Conservation (phyloP, 1,140 invertebrate species). For the Helicorthomorpha holstii region DNA sequence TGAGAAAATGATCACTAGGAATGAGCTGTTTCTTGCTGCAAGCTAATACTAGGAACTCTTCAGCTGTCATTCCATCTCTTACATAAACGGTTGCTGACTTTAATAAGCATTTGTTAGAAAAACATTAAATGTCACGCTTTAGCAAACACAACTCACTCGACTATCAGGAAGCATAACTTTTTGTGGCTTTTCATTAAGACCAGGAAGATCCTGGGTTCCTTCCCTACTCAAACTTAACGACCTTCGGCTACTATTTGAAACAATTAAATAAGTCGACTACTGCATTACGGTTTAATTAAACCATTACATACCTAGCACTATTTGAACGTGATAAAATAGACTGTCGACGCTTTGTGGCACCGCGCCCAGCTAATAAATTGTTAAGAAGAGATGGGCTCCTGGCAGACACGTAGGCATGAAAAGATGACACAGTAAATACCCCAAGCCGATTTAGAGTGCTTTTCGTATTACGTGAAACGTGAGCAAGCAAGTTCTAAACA, state of each 20-base stretch:
- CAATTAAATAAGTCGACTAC: conserved; percentile 21
- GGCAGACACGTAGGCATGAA: conserved; percentile 93
- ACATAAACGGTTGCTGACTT: conserved; percentile 56
- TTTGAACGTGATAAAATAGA: conserved; percentile 66
- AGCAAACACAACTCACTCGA: conserved; percentile 48
- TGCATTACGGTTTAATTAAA: neutral
- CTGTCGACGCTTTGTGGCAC: conserved; percentile 66
- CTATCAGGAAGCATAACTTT: conserved; percentile 79
- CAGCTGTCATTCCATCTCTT: conserved; percentile 79
- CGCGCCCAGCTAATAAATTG: conserved; percentile 74
- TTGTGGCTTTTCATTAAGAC: conserved; percentile 60
- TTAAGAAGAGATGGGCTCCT: conserved; percentile 79
- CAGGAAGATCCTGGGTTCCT: conserved; percentile 41
- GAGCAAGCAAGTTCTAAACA: conserved; percentile 70
- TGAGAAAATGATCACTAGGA: conserved; percentile 85
- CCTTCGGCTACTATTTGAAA: conserved; percentile 22
- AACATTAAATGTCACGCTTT: too few relatives aligned
- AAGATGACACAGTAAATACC: conserved; percentile 92
- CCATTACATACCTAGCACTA: conserved; percentile 35
- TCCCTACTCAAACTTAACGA: conserved; percentile 32
- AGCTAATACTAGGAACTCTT: conserved; percentile 80
- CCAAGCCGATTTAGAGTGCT: conserved; percentile 84
- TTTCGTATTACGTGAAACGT: conserved; percentile 88
- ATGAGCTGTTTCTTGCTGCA: conserved; percentile 78
- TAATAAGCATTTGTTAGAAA: too few relatives aligned